A percentile compares a stretch with the other conserved stretches of the same genome.
Evolutionary conservation across 2,888 invertebrate species (phyloP).

Genomic region (Latheticus oryzae): DNA sequence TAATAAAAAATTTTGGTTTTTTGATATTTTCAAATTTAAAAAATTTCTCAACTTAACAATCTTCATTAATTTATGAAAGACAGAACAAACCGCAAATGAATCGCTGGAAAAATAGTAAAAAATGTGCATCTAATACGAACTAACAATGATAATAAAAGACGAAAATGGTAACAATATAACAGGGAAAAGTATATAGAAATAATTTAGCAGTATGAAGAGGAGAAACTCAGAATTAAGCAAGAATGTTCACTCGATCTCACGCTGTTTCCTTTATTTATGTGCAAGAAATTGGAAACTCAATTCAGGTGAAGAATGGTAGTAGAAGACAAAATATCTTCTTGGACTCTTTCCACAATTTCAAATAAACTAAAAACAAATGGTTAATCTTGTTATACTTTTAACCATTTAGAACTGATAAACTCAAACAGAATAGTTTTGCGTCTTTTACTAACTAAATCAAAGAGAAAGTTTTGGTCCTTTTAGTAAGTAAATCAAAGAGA

Average conservation of each 20-base stretch:
- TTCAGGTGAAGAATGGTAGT: not conserved
- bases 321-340: conserved; percentile 4
- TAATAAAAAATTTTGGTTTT: conserved; percentile 4
- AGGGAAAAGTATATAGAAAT: conserved; percentile 18
- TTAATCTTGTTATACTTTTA: too few species aligned
- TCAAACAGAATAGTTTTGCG: too few species aligned
- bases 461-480: too few species aligned
- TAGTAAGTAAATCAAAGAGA: too few species aligned
- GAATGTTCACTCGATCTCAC: conserved; percentile 18
- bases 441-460: too few species aligned
- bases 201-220: conserved; percentile 18
- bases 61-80: too few species aligned
- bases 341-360: conserved; percentile 1
- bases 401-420: too few species aligned
- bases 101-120: conserved; percentile 16
- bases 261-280: conserved; percentile 21
- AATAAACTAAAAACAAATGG: too few species aligned
- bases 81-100: conserved; percentile 15
- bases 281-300: conserved; percentile 4
- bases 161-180: conserved; percentile 24
- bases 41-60: conserved; percentile 17
- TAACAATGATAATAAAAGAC: conserved; percentile 23
- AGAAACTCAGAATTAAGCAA: conserved; percentile 23
- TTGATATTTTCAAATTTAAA: conserved; percentile 5
- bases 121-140: conserved; percentile 8